Percentiles rank a stretch among this genome's conserved stretches.
phyloP scores from a whole-genome alignment of 2,113 vertebrate genomes.

The Jaculus jaculus region DNA sequence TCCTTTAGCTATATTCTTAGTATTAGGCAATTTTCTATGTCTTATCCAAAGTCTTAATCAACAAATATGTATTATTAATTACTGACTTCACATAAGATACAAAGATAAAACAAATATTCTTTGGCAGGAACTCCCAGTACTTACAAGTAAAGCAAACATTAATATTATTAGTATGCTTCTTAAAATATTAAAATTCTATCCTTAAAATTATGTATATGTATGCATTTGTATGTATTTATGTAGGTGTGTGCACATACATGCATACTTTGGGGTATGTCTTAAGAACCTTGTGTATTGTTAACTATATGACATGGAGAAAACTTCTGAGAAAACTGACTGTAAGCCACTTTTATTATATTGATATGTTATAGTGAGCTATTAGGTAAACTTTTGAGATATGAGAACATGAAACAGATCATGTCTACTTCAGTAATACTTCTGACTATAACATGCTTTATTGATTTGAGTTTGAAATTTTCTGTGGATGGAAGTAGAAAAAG shows the following conservation, averaged over 20 bases:
- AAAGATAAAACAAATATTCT: conserved; percentile 44
- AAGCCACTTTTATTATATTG: conserved; percentile 21
- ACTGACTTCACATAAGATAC: background rate
- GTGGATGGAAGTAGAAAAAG: conserved; percentile 32
- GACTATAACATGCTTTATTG: conserved; percentile 28
- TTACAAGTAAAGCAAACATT: conserved; percentile 38
- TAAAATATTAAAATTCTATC: conserved; percentile 20
- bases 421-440: conserved; percentile 31
- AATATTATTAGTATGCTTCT: conserved; percentile 21
- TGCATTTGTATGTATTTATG: background rate
- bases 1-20: conserved; percentile 22
- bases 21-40: background rate
- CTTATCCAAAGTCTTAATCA: conserved; percentile 46
- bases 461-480: conserved; percentile 60
- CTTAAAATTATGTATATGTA: conserved; percentile 5
- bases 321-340: background rate
- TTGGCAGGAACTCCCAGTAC: background rate
- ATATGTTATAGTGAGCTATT: background rate
- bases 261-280: background rate
- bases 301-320: background rate
- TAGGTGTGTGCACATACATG: background rate
- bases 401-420: background rate
- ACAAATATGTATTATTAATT: conserved; percentile 39
- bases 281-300: background rate
- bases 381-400: conserved; percentile 23